Base-by-base conservation (phyloP, 23 tunicate genomes). In the Trididemnum nubilum region DNA sequence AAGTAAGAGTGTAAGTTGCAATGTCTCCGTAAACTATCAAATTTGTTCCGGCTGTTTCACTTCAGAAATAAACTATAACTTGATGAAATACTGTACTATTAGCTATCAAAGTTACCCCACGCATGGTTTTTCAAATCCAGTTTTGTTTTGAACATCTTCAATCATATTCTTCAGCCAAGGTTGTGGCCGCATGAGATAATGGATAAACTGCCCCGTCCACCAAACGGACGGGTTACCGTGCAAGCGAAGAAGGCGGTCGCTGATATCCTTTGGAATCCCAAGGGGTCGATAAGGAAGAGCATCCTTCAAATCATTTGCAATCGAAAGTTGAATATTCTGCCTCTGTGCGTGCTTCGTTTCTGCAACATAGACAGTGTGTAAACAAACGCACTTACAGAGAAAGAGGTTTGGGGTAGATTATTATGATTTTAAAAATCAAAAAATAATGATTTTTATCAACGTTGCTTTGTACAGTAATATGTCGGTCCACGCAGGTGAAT, bases 161-260 rank as follows among this genome's bases (percentile, higher is more conserved):
- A 80, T 9, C 2, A 21, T 61, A 0, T 70, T 64, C 29, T 85
- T 72, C 58, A 90, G 82, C 96, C 96, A 90, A 15, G 77, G 73
- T 49, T 90, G 96, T 2, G 96, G 96, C 28, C 91, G 63, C 88
- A 79, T 33, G 7, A 92, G 65, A 60, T 86, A 86, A 0, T 67
- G 66, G n/a, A 82, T 73, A 60, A 92, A 81, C 75, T 86, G 97
- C 2, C 97, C 97, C 58, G 85, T 76, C 97, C 97, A 92, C 97
- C 97, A 92, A 0, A 82, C 97, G 0, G 92, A 67, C 51, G 97
- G 97, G 84, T 86, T 77, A 2, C 97, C 97, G 36, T 92, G 97
- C 24, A 81, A 52, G 2, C 82, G 87, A 32, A 82, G 15, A 7
- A 92, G 51, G 1, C 81, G 49, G 0, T 67, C 35, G 33, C 73